Base-by-base conservation (phyloP, 2,797 vertebrate genomes). In the Calcarius lapponicus region DNA sequence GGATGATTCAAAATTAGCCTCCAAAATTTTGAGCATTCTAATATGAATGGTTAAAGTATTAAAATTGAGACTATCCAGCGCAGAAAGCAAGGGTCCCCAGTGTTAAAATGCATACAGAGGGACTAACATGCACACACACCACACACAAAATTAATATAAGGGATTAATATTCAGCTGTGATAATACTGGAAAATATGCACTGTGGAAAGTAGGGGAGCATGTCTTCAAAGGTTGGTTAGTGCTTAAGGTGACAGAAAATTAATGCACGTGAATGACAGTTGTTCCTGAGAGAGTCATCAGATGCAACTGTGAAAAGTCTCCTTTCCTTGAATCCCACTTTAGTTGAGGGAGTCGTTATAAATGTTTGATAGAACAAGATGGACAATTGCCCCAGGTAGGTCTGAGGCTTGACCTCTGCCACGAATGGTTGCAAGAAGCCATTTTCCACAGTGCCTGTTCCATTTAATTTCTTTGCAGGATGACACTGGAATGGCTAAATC, bases 161-260 rank as follows among this genome's bases (percentile, higher is more conserved):
- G 50, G 74, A 90, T 94, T 95, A 94, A 90, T 80, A 95, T 93
- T 92, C 82, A 71, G 22, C 53, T 95, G 53, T 62, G 65, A 61
- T 85, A 74, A 85, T 82, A 79, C 57, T 88, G 71, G 82, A 94
- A 90, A 92, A 74, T 72, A 60, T 6, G 50, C 48, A 18, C 32
- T 51, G 42, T 84, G 54, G 83, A 95, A 81, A 75, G 65, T 48
- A 78, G 86, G 58, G 50, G 70, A 57, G 26, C 25, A 24, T 60
- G 62, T 73, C 91, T 87, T 93, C 86, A 64, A 51, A 94, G 86
- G 93, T 78, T 88, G 60, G 65, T 62, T 87, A 89, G 92, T 82
- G 78, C 94, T 95, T 95, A 87, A 92, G 88, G 93, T 96, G 86
- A 92, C 80, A 80, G 80, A 81, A 95, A 84, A 92, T 91, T 80